phyloP scores from a whole-genome alignment of 2,113 vertebrate species.

The Oncorhynchus keta region DNA sequence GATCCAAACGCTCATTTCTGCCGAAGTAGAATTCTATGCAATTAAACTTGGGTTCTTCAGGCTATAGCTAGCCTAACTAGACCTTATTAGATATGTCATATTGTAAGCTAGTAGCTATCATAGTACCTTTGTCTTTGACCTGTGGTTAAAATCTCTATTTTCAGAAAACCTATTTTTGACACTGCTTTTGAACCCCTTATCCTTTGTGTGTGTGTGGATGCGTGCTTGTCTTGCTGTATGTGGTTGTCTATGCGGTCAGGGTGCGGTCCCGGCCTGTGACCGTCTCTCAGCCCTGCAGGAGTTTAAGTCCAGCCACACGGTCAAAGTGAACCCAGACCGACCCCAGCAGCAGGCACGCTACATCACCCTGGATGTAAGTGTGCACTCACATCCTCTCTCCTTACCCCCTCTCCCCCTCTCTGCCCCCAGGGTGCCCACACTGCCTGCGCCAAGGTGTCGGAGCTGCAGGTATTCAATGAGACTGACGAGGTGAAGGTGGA shows the following conservation, averaged over 20 bases:
- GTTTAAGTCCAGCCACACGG: slow-evolving; percentile 76
- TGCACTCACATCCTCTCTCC: background rate
- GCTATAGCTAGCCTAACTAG: no score
- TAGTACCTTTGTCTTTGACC: background rate
- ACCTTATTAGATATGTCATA: no score
- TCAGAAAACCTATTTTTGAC: background rate
- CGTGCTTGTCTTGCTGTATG: slow-evolving; percentile 15
- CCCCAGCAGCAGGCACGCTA: slow-evolving; percentile 85
- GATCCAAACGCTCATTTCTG: no score
- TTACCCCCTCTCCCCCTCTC: slow-evolving; percentile 22
- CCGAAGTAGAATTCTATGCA: no score
- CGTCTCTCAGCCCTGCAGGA: slow-evolving; percentile 71
- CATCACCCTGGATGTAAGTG: slow-evolving; percentile 84
- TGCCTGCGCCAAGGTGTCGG: slow-evolving; percentile 73
- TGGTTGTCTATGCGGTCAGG: slow-evolving; percentile 67
- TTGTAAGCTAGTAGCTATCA: background rate
- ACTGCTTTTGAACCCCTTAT: background rate
- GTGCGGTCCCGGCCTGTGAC: slow-evolving; percentile 71
- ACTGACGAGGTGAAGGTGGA: slow-evolving; percentile 88
- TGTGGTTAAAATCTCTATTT: slow-evolving; percentile 5
- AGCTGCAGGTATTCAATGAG: slow-evolving; percentile 76
- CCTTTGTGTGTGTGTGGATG: slow-evolving; percentile 11
- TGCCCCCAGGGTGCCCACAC: slow-evolving; percentile 77
- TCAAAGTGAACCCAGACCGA: slow-evolving; percentile 90
- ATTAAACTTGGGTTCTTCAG: no score